Conservation (phyloP, 1,140 invertebrate genomes). For the Philopotamus ludificatus region DNA sequence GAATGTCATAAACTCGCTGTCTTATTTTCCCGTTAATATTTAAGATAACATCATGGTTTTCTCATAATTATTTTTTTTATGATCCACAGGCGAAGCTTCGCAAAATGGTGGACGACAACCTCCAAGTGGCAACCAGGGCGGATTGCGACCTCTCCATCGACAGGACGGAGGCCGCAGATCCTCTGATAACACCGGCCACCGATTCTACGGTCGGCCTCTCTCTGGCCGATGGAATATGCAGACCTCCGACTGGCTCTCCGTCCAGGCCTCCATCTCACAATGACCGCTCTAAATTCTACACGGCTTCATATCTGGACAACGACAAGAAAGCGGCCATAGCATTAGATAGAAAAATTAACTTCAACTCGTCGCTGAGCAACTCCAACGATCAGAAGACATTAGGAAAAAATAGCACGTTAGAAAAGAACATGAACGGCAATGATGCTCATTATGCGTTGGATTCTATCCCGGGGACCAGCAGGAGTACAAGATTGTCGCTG, state of each 20-base stretch:
- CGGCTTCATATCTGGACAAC: conserved; percentile 33
- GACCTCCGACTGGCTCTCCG: conserved; percentile 51
- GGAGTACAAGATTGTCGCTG: conserved; percentile 48
- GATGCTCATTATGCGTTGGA: conserved; percentile 22
- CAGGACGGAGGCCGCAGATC: conserved; percentile 54
- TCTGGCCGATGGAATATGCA: conserved; percentile 49
- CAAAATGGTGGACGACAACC: conserved; percentile 57
- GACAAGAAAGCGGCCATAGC: conserved; percentile 38
- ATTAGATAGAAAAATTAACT: conserved; percentile 45
- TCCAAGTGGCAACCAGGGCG: conserved; percentile 50
- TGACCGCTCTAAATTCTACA: conserved; percentile 35
- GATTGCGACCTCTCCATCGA: conserved; percentile 46
- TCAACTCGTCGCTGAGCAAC: conserved; percentile 43
- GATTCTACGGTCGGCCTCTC: conserved; percentile 49
- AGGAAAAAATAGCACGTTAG: conserved; percentile 27
- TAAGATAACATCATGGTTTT: conserved; percentile 5
- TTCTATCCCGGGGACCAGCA: conserved; percentile 44
- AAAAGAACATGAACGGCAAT: conserved; percentile 33
- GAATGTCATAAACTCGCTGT: too few relatives aligned
- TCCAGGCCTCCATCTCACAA: conserved; percentile 49
- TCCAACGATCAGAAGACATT: conserved; percentile 17
- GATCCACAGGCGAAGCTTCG: conserved; percentile 54
- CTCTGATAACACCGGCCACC: conserved; percentile 54
- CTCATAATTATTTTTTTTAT: conserved; percentile 17
- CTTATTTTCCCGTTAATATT: too few relatives aligned